Base-by-base conservation (phyloP, 2,888 invertebrate species). In the Andrena hattorfiana region DNA sequence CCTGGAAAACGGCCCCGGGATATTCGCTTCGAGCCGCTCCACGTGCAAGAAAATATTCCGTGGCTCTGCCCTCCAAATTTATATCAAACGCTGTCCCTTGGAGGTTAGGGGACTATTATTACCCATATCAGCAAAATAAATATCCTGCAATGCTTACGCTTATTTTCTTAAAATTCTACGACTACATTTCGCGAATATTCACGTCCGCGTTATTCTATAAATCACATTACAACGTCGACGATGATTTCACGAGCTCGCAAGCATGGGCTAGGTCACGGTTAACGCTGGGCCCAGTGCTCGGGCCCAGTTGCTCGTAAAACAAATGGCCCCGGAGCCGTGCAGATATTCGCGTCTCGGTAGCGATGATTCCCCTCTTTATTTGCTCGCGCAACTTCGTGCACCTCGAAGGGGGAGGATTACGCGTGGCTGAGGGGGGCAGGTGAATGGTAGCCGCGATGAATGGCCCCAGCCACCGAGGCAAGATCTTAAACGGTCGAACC, bases 391-490 rank as follows among this genome's bases (percentile, higher is more conserved):
- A 51, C 35, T 20, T 26, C 10, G 3, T 20, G 5, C 2, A 6
- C 10, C 2, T 49, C 1, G 49, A 32, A 62, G 13, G 10, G 51
- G 10, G 35, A 20, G 32, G 35, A 73, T 60, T 77, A 69, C 42
- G 42, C n/a, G 60, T 51, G 30, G 16, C 13, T 13, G 26, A 10
- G 16, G n/a, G 42, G 77, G 76, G 77, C 81, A 68, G 75, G 83
- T 78, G 68, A 83, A 78, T 69, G 71, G 49, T 63, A 70, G 69
- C 69, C 70, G 67, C 68, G 77, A 78, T 85, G 85, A 85, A 84
- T 81, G 68, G 64, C 56, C 42, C 28, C 59, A 77, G 64, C 68
- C 32, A 60, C 66, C 77, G 71, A 73, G 76, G 76, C 67, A 76
- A 74, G 75, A 77, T 80, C 66, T 74, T 70, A 48, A 77, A 76